Evolutionary conservation across 2,888 invertebrate genomes (phyloP).

Genomic region (Sclerodermus sp.): DNA sequence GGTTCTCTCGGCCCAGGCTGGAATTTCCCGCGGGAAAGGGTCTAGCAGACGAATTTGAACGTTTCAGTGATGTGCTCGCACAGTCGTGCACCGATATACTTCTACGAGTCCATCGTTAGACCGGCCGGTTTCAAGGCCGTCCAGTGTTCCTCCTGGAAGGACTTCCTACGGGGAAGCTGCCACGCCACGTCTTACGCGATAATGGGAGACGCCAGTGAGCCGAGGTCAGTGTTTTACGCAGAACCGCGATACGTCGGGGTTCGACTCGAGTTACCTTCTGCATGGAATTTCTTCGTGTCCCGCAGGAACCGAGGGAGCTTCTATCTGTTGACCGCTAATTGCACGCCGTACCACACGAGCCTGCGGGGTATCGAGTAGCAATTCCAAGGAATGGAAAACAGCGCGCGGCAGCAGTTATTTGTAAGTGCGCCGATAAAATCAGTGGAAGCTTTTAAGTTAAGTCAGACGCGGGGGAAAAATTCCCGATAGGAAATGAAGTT

Average conservation of each 20-base stretch:
- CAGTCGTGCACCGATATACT: slow-evolving; percentile 19
- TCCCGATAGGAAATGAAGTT: slow-evolving; percentile 20
- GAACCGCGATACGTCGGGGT: too few species aligned
- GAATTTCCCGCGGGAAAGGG: not conserved
- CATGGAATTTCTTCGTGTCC: not conserved
- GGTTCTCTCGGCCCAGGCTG: too few species aligned
- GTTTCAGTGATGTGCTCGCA: slow-evolving; percentile 19
- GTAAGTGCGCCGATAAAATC: too few species aligned
- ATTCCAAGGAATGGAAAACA: too few species aligned
- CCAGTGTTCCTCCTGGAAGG: slow-evolving; percentile 15
- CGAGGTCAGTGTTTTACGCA: slow-evolving; percentile 3
- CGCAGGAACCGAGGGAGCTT: slow-evolving; percentile 7
- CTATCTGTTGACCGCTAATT: slow-evolving; percentile 12
- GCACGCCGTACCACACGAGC: slow-evolving; percentile 11
- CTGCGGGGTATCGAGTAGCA: slow-evolving; percentile 1
- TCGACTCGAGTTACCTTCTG: too few species aligned
- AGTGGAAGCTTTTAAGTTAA: too few species aligned
- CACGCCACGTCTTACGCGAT: slow-evolving; percentile 6
- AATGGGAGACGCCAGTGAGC: slow-evolving; percentile 24
- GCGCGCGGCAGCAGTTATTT: too few species aligned
- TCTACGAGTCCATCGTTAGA: slow-evolving; percentile 16
- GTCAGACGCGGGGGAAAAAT: too few species aligned
- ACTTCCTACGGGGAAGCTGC: slow-evolving; percentile 12
- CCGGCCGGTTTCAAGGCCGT: slow-evolving; percentile 12
- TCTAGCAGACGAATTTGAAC: not conserved